Conservation (phyloP, 2,113 vertebrate species). For the Pionites leucogaster region DNA sequence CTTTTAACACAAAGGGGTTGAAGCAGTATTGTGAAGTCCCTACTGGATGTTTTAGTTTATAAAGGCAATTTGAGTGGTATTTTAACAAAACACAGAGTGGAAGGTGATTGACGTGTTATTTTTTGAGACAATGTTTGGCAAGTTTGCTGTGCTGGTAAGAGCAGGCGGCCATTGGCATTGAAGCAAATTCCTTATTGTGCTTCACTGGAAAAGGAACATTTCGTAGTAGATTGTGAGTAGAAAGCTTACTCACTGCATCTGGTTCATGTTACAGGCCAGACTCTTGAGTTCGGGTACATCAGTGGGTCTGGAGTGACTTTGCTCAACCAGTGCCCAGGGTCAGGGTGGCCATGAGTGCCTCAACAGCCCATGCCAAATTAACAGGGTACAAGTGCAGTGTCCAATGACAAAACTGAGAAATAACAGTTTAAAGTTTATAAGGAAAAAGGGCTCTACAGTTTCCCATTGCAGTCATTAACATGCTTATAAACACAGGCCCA, state of each 20-base stretch:
- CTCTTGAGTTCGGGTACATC: neutral
- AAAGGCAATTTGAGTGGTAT: neutral
- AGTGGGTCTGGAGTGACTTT: neutral
- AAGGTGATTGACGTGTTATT: neutral
- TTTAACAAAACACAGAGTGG: neutral
- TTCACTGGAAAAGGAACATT: neutral
- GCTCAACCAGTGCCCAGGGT: fast-evolving
- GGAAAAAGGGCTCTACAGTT: neutral
- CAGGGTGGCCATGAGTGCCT: fast-evolving
- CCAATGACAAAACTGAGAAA: neutral
- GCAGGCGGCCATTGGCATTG: neutral
- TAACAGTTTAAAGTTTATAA: constrained; percentile 14
- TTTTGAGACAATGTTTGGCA: neutral
- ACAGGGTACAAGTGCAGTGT: neutral
- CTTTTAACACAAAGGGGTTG: neutral
- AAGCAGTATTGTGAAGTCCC: neutral
- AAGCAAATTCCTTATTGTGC: neutral
- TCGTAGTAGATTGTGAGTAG: neutral
- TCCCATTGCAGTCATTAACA: constrained; percentile 41
- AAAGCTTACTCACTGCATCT: neutral
- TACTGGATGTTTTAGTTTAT: neutral
- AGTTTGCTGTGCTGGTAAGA: neutral
- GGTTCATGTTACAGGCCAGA: neutral
- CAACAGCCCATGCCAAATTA: neutral
- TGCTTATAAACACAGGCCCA: constrained; percentile 36